Conservation (phyloP, 1,140 invertebrate species). For the Atta colombica region DNA sequence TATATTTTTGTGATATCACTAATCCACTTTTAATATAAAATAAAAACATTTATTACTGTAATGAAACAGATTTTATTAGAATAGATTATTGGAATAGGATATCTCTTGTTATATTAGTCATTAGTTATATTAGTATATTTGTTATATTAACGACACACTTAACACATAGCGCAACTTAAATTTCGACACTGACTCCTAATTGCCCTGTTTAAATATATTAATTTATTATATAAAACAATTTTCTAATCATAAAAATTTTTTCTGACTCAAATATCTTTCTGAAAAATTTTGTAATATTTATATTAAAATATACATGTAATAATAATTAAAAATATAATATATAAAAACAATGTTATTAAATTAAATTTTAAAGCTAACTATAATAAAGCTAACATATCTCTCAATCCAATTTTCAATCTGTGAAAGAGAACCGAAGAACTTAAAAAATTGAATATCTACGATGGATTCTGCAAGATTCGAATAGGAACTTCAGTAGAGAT, state of each 20-base stretch:
- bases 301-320: not conserved
- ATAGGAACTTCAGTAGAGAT: constrained; percentile 17
- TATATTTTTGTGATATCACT: not conserved
- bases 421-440: not conserved
- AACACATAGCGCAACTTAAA: no score
- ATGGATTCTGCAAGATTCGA: not conserved
- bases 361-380: not conserved
- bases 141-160: no score
- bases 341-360: not conserved
- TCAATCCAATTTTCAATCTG: not conserved
- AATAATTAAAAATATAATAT: not conserved
- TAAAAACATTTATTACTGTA: not conserved
- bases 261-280: not conserved
- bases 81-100: no score
- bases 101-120: no score
- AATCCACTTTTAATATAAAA: not conserved
- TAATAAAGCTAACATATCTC: not conserved
- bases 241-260: not conserved
- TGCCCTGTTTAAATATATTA: no score
- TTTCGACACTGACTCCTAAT: no score
- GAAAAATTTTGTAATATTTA: not conserved
- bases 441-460: not conserved
- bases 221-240: not conserved
- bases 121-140: no score
- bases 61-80: no score